Conservation (phyloP, 2,888 invertebrate genomes). For the Drosophila colorata region DNA sequence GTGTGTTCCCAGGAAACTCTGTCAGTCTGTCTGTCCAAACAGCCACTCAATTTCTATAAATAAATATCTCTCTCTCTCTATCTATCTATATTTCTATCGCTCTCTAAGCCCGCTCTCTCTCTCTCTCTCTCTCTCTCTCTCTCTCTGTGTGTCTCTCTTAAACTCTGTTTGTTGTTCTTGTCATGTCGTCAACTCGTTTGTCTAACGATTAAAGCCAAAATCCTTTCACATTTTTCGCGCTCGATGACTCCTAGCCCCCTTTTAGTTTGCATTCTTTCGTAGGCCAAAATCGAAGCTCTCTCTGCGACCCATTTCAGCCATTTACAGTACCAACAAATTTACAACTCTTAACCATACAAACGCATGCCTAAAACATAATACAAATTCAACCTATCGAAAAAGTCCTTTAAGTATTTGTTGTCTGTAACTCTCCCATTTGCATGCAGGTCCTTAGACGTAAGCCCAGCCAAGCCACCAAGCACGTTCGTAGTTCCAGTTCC, state of each 20-base stretch:
- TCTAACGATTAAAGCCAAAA: background rate
- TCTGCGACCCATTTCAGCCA: conserved; percentile 19
- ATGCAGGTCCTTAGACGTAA: conserved; percentile 32
- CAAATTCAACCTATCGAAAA: background rate
- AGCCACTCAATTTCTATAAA: background rate
- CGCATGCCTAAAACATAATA: conserved; percentile 30
- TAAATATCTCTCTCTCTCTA: conserved; percentile 10
- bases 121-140: conserved; percentile 18
- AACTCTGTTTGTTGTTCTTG: conserved; percentile 71
- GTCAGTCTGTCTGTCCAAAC: conserved; percentile 28
- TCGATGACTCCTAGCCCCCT: conserved; percentile 5
- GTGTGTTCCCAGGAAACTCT: conserved; percentile 43
- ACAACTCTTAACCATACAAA: conserved; percentile 31
- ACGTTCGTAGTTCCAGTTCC: conserved; percentile 22
- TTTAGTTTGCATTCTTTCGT: conserved; percentile 14
- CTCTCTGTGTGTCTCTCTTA: conserved; percentile 23
- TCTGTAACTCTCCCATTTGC: conserved; percentile 30
- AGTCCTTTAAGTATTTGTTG: conserved; percentile 5
- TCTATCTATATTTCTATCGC: conserved; percentile 7
- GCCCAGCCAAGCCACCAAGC: conserved; percentile 4
- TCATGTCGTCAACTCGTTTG: conserved; percentile 38
- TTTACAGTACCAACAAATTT: conserved; percentile 42
- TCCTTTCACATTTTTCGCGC: conserved; percentile 19
- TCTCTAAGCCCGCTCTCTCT: conserved; percentile 6
- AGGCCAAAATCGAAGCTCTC: conserved; percentile 31